Conservation (phyloP, 35 echinoderm and acorn worm genomes). For the Heliocidaris erythrogramma region DNA sequence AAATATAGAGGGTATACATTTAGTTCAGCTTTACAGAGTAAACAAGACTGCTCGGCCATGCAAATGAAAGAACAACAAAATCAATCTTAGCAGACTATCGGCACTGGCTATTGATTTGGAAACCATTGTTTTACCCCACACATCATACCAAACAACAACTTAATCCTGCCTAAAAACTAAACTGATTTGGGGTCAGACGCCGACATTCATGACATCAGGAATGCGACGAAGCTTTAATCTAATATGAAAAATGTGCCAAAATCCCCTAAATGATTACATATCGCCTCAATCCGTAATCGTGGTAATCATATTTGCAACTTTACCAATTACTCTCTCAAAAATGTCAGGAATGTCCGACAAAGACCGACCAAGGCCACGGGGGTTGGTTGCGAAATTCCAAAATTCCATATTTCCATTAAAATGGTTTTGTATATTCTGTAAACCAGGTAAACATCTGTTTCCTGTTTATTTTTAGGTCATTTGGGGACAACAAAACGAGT, state of each 20-base stretch:
- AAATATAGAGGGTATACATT: too few species aligned
- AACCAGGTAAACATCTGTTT: not conserved
- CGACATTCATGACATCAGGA: not conserved
- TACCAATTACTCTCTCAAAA: not conserved
- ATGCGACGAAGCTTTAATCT: not conserved
- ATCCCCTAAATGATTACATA: not conserved
- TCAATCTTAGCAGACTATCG: too few species aligned
- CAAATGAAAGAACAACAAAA: too few species aligned
- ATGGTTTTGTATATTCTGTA: not conserved
- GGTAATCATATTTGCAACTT: conserved; percentile 12
- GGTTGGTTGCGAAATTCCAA: not conserved
- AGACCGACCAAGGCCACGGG: not conserved
- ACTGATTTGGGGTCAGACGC: not conserved
- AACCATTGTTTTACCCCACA: not conserved
- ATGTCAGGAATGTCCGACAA: conserved; percentile 1
- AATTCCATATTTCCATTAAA: not conserved
- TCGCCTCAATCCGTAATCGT: not conserved
- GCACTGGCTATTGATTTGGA: not conserved
- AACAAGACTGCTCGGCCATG: too few species aligned
- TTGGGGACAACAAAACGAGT: not conserved
- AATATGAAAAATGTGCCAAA: not conserved
- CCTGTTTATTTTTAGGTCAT: conserved; percentile 10
- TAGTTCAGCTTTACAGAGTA: too few species aligned
- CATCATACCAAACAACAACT: not conserved
- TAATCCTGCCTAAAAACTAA: not conserved